phyloP scores from a whole-genome alignment of 2,113 vertebrate species.

The Bos indicus region DNA sequence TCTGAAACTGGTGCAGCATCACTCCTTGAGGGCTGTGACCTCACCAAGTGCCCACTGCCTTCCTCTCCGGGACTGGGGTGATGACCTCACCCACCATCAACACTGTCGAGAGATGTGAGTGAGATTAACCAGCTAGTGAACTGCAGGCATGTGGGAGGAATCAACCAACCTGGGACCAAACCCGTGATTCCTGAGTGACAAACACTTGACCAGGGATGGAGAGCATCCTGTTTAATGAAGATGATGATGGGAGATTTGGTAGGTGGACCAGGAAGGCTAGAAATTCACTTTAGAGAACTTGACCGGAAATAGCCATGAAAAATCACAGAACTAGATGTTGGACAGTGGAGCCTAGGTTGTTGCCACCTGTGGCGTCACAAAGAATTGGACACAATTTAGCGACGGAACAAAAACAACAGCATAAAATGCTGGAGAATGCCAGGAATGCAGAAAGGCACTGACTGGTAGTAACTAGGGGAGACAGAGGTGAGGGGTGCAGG shows the following conservation, averaged over 20 bases:
- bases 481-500: not conserved
- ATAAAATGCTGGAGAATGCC: not conserved
- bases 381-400: not conserved
- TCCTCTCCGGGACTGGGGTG: not conserved
- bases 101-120: not conserved
- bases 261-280: not conserved
- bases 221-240: rapidly evolving
- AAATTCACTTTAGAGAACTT: not conserved
- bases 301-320: not conserved
- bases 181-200: not conserved
- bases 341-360: not conserved
- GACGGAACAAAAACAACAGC: not conserved
- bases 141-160: rapidly evolving
- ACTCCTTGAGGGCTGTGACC: not conserved
- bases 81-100: too few species aligned
- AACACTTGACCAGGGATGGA: not conserved
- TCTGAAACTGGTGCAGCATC: not conserved
- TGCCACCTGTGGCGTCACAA: not conserved
- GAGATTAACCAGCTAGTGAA: rapidly evolving
- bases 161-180: rapidly evolving
- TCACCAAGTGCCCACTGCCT: not conserved
- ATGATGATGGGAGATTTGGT: not conserved
- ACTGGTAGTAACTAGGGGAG: rapidly evolving
- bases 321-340: not conserved
- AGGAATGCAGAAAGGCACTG: not conserved